phyloP scores from a whole-genome alignment of 1,140 invertebrate genomes.

The Mamestra configurata region DNA sequence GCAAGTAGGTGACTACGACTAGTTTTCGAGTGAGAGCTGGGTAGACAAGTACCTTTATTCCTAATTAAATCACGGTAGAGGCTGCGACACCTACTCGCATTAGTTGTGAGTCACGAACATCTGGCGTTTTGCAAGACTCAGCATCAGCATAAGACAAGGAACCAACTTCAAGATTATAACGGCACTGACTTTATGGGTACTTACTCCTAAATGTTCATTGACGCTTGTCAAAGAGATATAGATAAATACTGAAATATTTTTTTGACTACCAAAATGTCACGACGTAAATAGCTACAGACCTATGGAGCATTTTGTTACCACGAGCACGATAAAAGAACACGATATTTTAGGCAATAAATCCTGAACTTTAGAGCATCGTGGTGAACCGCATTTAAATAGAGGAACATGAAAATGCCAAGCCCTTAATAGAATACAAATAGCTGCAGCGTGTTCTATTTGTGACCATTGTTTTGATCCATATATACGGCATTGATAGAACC shows the following conservation, averaged over 20 bases:
- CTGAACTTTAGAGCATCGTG: slow-evolving; percentile 27
- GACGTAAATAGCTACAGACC: not conserved
- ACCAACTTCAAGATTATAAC: not conserved
- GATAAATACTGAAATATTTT: not conserved
- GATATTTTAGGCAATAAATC: not conserved
- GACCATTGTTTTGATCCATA: slow-evolving; percentile 65
- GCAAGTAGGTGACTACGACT: not conserved
- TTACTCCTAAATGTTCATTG: not conserved
- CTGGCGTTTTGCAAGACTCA: slow-evolving; percentile 75
- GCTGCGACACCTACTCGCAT: slow-evolving; percentile 68
- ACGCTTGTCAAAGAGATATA: not conserved
- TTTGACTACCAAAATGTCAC: not conserved
- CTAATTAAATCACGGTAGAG: slow-evolving; percentile 62
- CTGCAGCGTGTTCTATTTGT: slow-evolving; percentile 56
- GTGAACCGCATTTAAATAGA: slow-evolving; percentile 23
- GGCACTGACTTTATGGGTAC: not conserved
- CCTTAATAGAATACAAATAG: slow-evolving; percentile 56
- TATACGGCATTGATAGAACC: slow-evolving; percentile 53
- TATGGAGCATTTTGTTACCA: not conserved
- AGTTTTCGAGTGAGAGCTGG: not conserved
- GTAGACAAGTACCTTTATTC: slow-evolving; percentile 4
- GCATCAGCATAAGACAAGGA: slow-evolving; percentile 37
- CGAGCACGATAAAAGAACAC: not conserved
- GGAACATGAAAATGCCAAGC: slow-evolving; percentile 54
- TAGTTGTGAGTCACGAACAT: slow-evolving; percentile 75